These are phyloP conservation scores for Caerostris darwini DNA, from an alignment of 1,140 invertebrate species.

Conservation along the genomic window DNA sequence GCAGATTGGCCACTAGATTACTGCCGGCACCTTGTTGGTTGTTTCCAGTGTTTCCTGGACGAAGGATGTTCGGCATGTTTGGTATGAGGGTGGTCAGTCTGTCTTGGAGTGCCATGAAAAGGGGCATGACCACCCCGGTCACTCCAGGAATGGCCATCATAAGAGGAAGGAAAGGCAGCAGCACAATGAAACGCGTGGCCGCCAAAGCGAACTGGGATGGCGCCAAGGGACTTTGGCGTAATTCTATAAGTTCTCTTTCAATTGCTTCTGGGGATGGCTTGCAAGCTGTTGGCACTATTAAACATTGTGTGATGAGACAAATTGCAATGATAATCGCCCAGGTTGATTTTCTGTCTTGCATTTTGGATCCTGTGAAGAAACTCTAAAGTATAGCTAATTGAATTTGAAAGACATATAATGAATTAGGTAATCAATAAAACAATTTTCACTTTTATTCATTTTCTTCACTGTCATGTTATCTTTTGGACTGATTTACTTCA, in stretches of 20 bases:
- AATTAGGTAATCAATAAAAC: no score
- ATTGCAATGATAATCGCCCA: slow-evolving; percentile 15
- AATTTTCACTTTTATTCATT: no score
- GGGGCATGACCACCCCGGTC: slow-evolving; percentile 55
- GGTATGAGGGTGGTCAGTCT: slow-evolving; percentile 54
- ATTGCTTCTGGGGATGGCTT: not conserved
- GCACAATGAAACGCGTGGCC: slow-evolving; percentile 71
- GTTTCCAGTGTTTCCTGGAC: not conserved
- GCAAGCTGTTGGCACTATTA: not conserved
- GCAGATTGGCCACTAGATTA: not conserved
- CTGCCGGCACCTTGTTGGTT: not conserved
- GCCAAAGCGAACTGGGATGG: slow-evolving; percentile 66
- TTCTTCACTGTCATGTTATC: no score
- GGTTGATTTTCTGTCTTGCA: not conserved
- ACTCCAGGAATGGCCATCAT: slow-evolving; percentile 69
- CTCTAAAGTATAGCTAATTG: not conserved
- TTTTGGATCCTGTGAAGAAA: not conserved
- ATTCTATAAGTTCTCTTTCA: not conserved
- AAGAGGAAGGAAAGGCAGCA: slow-evolving; percentile 68
- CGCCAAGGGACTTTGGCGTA: slow-evolving; percentile 8
- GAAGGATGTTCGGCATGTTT: slow-evolving; percentile 34
- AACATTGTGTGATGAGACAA: slow-evolving; percentile 2
- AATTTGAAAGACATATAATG: no score
- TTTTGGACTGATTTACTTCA: no score
- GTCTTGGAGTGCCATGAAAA: slow-evolving; percentile 74